Conservation (phyloP, 2,113 vertebrate species). For the Hipposideros armiger region DNA sequence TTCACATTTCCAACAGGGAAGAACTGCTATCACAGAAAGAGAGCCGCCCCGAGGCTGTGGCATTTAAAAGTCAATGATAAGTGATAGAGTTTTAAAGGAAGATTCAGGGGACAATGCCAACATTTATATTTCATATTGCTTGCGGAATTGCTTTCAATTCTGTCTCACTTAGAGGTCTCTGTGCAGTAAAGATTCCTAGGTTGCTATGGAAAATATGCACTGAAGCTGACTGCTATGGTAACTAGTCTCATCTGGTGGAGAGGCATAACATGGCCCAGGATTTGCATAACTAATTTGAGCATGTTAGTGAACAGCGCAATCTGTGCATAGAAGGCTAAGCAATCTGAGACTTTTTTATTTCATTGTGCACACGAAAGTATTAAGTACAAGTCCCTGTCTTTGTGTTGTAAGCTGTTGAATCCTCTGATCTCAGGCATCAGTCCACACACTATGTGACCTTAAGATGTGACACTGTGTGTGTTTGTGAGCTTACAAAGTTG, state of each 20-base stretch:
- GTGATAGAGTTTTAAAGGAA: slow-evolving; percentile 70
- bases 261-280: slow-evolving; percentile 75
- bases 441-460: neutral
- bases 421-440: neutral
- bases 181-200: slow-evolving; percentile 83
- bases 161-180: slow-evolving; percentile 62
- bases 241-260: slow-evolving; percentile 85
- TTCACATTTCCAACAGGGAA: slow-evolving; percentile 60
- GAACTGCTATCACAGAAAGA: slow-evolving; percentile 67
- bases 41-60: slow-evolving; percentile 62
- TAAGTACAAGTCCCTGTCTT: neutral
- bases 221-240: slow-evolving; percentile 85
- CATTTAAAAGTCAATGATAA: slow-evolving; percentile 82
- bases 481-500: slow-evolving; percentile 26
- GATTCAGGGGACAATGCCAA: slow-evolving; percentile 63
- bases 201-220: slow-evolving; percentile 87
- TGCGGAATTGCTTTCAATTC: slow-evolving; percentile 81
- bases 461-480: neutral
- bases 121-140: slow-evolving; percentile 82
- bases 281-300: slow-evolving; percentile 85
- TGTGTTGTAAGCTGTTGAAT: neutral
- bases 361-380: slow-evolving; percentile 33
- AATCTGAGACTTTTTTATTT: slow-evolving; percentile 64
- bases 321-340: slow-evolving; percentile 72
- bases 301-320: slow-evolving; percentile 67